These are phyloP conservation scores for Protonibea diacanthus DNA, from an alignment of 2,797 vertebrate genomes.

Conservation along the genomic window DNA sequence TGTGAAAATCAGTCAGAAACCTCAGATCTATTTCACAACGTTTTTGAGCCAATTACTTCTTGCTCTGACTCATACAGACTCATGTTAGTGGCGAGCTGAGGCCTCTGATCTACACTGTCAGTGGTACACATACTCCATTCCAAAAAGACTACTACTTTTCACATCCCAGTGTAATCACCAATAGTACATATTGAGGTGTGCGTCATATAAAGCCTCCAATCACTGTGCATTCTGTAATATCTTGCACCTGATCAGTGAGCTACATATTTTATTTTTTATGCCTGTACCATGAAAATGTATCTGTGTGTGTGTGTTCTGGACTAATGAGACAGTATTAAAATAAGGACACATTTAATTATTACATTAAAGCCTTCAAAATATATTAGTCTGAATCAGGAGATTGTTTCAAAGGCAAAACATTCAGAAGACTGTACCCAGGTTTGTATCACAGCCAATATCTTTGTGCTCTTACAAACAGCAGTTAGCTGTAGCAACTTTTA, in stretches of 20 bases:
- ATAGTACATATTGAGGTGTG: neutral
- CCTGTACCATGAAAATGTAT: neutral
- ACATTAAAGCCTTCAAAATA: neutral
- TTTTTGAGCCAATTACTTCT: slow-evolving; percentile 15
- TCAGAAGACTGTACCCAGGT: neutral
- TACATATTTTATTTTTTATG: neutral
- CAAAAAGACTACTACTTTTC: neutral
- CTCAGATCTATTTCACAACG: slow-evolving; percentile 12
- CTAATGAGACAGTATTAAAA: neutral
- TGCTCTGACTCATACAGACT: no score
- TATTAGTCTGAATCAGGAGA: neutral
- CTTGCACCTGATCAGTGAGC: neutral
- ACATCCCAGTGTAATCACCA: neutral
- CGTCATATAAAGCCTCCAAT: neutral
- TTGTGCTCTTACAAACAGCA: neutral
- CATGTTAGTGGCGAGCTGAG: no score
- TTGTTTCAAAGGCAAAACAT: neutral
- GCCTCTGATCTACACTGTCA: neutral
- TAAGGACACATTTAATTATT: neutral
- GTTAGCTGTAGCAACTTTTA: neutral
- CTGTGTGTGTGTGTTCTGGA: neutral
- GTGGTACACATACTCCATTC: neutral
- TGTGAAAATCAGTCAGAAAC: slow-evolving; percentile 8
- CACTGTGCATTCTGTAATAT: neutral
- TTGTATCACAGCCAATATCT: neutral